Evolutionary conservation across 2,888 invertebrate genomes (phyloP).

Genomic region (Panopea generosa): DNA sequence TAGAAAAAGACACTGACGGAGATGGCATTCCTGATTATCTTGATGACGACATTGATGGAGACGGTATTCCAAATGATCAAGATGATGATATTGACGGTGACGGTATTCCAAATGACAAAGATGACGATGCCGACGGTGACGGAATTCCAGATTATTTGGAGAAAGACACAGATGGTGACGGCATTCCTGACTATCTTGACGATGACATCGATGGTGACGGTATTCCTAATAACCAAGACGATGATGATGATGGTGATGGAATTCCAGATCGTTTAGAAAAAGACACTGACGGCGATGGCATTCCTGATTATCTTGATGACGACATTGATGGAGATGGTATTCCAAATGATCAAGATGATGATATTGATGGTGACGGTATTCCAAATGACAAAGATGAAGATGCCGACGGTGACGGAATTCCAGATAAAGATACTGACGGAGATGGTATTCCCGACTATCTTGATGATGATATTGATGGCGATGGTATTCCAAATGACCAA

Average conservation of each 20-base stretch:
- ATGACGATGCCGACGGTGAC: conserved; percentile 77
- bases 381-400: conserved; percentile 70
- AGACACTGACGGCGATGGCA: conserved; percentile 74
- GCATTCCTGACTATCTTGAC: conserved; percentile 79
- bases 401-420: conserved; percentile 71
- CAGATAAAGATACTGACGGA: conserved; percentile 68
- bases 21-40: conserved; percentile 76
- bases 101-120: conserved; percentile 73
- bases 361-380: conserved; percentile 71
- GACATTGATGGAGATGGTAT: conserved; percentile 79
- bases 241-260: conserved; percentile 80
- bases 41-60: conserved; percentile 75
- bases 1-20: conserved; percentile 71
- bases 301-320: conserved; percentile 73
- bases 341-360: conserved; percentile 76
- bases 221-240: conserved; percentile 71
- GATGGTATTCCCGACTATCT: conserved; percentile 75
- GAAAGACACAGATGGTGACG: conserved; percentile 78
- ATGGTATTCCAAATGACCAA: conserved; percentile 80
- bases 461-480: conserved; percentile 73
- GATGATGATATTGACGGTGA: conserved; percentile 73
- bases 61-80: conserved; percentile 75
- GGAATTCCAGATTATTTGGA: conserved; percentile 81
- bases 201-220: conserved; percentile 78
- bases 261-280: conserved; percentile 75